Percentiles rank a stretch among this genome's conserved stretches.
phyloP scores from a whole-genome alignment of 30 jellyfish, hydroid and myxozoan genomes.

The Turritopsis dohrnii region DNA sequence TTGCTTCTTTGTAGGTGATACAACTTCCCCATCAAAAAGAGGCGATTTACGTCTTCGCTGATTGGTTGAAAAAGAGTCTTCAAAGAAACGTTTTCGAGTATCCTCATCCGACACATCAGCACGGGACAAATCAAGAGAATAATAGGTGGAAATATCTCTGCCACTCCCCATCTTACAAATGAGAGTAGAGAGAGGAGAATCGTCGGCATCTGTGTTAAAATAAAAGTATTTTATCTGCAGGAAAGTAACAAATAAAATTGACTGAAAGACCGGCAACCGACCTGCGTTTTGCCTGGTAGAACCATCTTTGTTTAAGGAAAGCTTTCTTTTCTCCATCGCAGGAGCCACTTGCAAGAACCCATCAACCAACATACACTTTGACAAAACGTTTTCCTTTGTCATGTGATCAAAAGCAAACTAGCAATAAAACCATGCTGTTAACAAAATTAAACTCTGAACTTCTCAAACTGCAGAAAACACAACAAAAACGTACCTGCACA shows the following conservation, averaged over 20 bases:
- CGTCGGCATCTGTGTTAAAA: neutral
- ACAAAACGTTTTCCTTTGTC: slow-evolving; percentile 6
- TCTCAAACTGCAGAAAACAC: neutral
- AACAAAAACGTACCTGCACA: neutral
- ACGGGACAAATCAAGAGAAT: neutral
- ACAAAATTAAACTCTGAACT: neutral
- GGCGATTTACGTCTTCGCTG: slow-evolving; percentile 39
- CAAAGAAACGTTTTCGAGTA: slow-evolving; percentile 4
- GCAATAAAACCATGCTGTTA: neutral
- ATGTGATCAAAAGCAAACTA: slow-evolving; percentile 21
- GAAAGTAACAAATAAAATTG: neutral
- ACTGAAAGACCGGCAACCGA: neutral
- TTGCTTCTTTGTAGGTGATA: slow-evolving; percentile 30
- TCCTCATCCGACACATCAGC: slow-evolving; percentile 7
- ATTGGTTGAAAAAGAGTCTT: slow-evolving; percentile 18
- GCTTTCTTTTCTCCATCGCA: slow-evolving; percentile 1
- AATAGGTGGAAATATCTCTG: neutral
- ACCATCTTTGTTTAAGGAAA: neutral
- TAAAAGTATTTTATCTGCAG: neutral
- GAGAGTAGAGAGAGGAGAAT: slow-evolving; percentile 25
- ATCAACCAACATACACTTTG: slow-evolving; percentile 26
- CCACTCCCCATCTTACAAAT: slow-evolving; percentile 16
- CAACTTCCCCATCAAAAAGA: slow-evolving; percentile 38
- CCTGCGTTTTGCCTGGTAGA: neutral
- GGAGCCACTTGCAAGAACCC: slow-evolving; percentile 28